These are phyloP conservation scores for Neoascia interrupta DNA, from an alignment of 2,888 invertebrate genomes.

Conservation along the genomic window DNA sequence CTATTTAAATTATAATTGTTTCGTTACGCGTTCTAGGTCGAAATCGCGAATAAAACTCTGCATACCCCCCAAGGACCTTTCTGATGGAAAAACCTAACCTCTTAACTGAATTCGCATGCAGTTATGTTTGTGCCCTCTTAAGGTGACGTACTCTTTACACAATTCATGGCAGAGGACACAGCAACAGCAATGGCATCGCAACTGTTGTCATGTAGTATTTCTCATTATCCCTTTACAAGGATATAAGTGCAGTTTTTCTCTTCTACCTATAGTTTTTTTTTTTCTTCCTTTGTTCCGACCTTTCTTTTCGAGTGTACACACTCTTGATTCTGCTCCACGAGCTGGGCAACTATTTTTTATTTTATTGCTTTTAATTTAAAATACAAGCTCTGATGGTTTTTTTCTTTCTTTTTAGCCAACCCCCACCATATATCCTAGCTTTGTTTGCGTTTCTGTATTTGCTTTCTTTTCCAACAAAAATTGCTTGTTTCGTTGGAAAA, in stretches of 20 bases:
- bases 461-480: constrained; percentile 11
- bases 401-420: constrained; percentile 23
- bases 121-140: not conserved
- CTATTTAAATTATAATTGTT: no score
- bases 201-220: constrained; percentile 33
- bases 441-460: constrained; percentile 35
- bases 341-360: constrained; percentile 65
- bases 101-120: not conserved
- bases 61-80: no score
- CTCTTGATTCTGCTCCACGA: constrained; percentile 62
- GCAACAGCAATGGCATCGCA: constrained; percentile 18
- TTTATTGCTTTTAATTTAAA: constrained; percentile 69
- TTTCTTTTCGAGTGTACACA: constrained; percentile 29
- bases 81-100: no score
- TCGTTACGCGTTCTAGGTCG: no score
- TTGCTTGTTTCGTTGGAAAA: no score
- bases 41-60: no score
- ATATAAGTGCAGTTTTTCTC: constrained; percentile 24
- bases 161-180: not conserved
- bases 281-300: constrained; percentile 22
- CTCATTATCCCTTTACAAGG: constrained; percentile 45
- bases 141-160: constrained; percentile 19
- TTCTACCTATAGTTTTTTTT: not conserved
- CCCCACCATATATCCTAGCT: no score
- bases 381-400: constrained; percentile 57